A percentile compares a stretch with the other conserved stretches of the same genome.
Conservation (phyloP, 2,888 invertebrate species). For the Ethmia dodecea region DNA sequence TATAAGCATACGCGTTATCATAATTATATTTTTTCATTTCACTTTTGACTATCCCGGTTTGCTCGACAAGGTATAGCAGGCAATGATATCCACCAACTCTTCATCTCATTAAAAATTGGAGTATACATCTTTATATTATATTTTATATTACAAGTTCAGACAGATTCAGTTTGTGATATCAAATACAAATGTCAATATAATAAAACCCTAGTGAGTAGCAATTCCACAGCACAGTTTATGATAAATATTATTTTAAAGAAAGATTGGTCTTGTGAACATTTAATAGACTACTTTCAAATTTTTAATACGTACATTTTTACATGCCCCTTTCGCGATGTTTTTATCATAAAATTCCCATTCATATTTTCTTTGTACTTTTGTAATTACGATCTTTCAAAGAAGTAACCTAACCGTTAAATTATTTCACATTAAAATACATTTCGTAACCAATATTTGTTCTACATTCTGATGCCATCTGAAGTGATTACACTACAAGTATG, state of each 20-base stretch:
- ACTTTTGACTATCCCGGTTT: no score
- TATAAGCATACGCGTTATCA: no score
- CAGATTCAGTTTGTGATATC: constrained; percentile 16
- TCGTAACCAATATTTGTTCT: constrained; percentile 55
- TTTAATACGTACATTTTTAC: constrained; percentile 55
- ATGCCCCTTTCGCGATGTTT: constrained; percentile 41
- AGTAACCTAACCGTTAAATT: constrained; percentile 56
- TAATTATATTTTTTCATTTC: no score
- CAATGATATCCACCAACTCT: no score
- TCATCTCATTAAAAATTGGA: no score
- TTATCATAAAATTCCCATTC: constrained; percentile 44
- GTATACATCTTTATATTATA: constrained; percentile 1
- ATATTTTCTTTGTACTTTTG: constrained; percentile 66
- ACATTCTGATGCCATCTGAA: constrained; percentile 54
- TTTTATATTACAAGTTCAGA: constrained; percentile 17
- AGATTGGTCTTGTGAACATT: constrained; percentile 45
- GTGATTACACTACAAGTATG: constrained; percentile 52
- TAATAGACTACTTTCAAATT: constrained; percentile 29
- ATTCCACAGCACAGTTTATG: constrained; percentile 50
- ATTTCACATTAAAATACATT: constrained; percentile 52
- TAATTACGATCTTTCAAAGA: constrained; percentile 51
- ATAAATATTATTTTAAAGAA: constrained; percentile 26
- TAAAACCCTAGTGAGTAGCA: constrained; percentile 45
- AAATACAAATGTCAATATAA: constrained; percentile 21
- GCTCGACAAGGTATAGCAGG: no score